Conservation (phyloP, 2,888 invertebrate species). For the Mycogona germanica region DNA sequence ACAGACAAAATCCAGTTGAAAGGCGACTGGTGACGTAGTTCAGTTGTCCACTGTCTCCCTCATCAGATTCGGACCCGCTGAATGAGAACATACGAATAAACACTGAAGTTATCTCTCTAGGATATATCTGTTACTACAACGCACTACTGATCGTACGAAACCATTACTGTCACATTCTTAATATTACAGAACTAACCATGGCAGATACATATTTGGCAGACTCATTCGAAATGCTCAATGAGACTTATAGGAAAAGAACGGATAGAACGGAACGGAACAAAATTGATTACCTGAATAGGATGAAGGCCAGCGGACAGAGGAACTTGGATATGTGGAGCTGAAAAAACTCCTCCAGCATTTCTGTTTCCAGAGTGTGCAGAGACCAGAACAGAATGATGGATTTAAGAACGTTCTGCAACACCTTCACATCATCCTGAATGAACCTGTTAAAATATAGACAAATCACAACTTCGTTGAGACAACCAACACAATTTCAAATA, state of each 20-base stretch:
- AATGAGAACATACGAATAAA: background rate
- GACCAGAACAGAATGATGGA: conserved; percentile 8
- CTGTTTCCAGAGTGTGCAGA: background rate
- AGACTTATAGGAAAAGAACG: background rate
- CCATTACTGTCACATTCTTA: background rate
- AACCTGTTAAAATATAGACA: background rate
- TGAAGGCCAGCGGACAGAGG: background rate
- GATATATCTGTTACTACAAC: too few species aligned
- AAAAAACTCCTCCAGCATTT: conserved; percentile 1
- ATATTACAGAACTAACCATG: too few species aligned
- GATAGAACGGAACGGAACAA: background rate
- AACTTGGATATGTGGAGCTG: background rate
- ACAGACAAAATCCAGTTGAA: background rate
- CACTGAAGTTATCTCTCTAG: background rate
- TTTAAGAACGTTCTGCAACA: background rate
- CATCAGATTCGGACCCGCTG: background rate
- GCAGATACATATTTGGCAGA: too few species aligned
- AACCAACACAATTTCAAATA: too few species aligned
- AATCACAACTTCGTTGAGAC: too few species aligned
- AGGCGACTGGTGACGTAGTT: background rate
- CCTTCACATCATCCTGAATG: background rate
- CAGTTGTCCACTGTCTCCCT: background rate
- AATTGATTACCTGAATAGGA: conserved; percentile 2
- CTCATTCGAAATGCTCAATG: too few species aligned
- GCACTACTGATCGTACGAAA: too few species aligned